Conservation (phyloP, 2,888 invertebrate genomes). For the Eustalomyia histrio region DNA sequence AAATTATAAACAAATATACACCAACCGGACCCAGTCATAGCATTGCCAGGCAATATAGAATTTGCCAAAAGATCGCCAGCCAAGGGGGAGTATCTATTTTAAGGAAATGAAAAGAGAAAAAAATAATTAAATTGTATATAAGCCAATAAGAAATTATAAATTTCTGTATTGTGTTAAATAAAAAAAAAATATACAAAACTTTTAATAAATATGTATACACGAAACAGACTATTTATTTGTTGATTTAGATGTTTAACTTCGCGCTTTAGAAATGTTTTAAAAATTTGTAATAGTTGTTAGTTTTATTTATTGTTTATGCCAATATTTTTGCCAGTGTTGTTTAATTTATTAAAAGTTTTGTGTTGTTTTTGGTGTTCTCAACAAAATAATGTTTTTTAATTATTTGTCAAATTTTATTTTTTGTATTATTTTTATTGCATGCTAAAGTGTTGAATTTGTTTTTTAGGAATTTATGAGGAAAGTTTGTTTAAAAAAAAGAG, state of each 20-base stretch:
- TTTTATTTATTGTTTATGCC: too few relatives aligned
- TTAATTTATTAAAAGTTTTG: constrained; percentile 35
- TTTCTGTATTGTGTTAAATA: not conserved
- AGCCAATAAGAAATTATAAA: constrained; percentile 3
- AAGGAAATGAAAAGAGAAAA: constrained; percentile 5
- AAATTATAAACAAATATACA: constrained; percentile 96
- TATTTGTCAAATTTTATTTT: constrained; percentile 10
- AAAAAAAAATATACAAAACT: constrained; percentile 14
- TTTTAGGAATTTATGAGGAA: constrained; percentile 19
- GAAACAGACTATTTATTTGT: not conserved
- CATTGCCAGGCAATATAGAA: constrained; percentile 91
- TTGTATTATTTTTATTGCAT: constrained; percentile 39
- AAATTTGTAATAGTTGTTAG: too few relatives aligned
- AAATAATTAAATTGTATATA: constrained; percentile 6
- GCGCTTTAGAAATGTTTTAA: too few relatives aligned
- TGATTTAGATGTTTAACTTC: not conserved
- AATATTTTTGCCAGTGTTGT: not conserved
- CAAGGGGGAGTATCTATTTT: constrained; percentile 86
- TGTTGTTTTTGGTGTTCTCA: constrained; percentile 7
- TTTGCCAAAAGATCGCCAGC: constrained; percentile 88
- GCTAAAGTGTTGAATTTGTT: constrained; percentile 44
- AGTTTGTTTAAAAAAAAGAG: not conserved
- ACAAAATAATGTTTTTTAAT: constrained; percentile 11
- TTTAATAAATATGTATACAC: constrained; percentile 4
- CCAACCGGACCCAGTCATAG: constrained; percentile 90